Conservation (phyloP, 92 coral and sea anemone species). For the Anthopleura xanthogrammica region DNA sequence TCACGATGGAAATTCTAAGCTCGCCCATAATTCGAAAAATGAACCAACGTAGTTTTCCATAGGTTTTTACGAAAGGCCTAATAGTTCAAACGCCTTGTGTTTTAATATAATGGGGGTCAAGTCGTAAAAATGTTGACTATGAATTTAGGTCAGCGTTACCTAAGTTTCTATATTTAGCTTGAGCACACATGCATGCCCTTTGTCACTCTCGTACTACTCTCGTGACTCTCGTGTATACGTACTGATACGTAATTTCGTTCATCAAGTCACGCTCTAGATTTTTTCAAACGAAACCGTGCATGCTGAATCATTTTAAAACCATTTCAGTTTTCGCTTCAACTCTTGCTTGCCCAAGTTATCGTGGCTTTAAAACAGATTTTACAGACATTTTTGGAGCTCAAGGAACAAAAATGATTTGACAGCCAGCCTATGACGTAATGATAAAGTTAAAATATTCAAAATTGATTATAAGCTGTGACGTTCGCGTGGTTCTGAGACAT, state of each 20-base stretch:
- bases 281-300: not conserved
- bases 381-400: not conserved
- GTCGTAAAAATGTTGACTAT: not conserved
- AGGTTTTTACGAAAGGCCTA: not conserved
- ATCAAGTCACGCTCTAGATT: not conserved
- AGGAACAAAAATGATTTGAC: not conserved
- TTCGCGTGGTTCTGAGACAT: not conserved
- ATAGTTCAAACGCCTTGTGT: not conserved
- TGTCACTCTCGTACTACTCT: not conserved
- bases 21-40: not conserved
- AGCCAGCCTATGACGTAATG: not conserved
- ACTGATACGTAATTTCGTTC: not conserved
- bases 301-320: not conserved
- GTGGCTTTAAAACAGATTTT: not conserved
- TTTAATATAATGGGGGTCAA: not conserved
- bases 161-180: not conserved
- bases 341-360: not conserved
- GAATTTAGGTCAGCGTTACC: not conserved
- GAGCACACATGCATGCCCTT: not conserved
- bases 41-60: not conserved
- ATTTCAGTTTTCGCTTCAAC: not conserved
- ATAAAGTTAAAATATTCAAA: not conserved
- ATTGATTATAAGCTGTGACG: conserved; percentile 3
- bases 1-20: not conserved
- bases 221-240: not conserved